Conservation (phyloP, 2,888 invertebrate genomes). For the Alitta virens region DNA sequence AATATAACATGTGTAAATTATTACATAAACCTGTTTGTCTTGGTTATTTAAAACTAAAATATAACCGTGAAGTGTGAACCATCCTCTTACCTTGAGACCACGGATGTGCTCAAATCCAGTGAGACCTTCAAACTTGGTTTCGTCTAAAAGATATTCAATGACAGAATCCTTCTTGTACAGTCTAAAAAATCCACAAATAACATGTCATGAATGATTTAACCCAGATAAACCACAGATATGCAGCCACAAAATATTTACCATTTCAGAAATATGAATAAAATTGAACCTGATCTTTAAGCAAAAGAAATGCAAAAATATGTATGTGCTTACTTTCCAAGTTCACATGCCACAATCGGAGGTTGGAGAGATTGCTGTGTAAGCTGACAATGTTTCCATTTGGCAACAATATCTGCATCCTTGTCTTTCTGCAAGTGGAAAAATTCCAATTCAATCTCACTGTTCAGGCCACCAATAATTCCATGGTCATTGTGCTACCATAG, state of each 20-base stretch:
- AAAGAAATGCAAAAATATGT: no score
- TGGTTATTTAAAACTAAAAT: no score
- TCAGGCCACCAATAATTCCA: no score
- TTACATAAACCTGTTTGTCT: no score
- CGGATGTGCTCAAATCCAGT: constrained; percentile 68
- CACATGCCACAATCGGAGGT: constrained; percentile 86
- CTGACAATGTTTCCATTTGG: constrained; percentile 92
- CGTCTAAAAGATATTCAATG: constrained; percentile 86
- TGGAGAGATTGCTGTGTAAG: constrained; percentile 79
- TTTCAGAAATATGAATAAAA: neutral
- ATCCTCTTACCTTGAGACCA: constrained; percentile 73
- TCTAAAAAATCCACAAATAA: constrained; percentile 34
- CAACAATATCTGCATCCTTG: constrained; percentile 86
- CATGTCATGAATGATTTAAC: neutral
- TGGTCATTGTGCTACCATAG: no score
- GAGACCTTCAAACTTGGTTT: constrained; percentile 60
- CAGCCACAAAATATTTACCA: neutral
- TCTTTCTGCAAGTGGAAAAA: constrained; percentile 74
- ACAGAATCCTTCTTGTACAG: constrained; percentile 92
- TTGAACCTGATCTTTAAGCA: neutral
- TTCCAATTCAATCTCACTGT: no score
- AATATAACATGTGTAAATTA: no score
- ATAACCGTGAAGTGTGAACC: no score
- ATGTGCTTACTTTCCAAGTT: constrained; percentile 67
- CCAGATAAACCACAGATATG: neutral